These are phyloP conservation scores for Standfussiana lucernea DNA, from an alignment of 2,888 invertebrate species.

Conservation along the genomic window DNA sequence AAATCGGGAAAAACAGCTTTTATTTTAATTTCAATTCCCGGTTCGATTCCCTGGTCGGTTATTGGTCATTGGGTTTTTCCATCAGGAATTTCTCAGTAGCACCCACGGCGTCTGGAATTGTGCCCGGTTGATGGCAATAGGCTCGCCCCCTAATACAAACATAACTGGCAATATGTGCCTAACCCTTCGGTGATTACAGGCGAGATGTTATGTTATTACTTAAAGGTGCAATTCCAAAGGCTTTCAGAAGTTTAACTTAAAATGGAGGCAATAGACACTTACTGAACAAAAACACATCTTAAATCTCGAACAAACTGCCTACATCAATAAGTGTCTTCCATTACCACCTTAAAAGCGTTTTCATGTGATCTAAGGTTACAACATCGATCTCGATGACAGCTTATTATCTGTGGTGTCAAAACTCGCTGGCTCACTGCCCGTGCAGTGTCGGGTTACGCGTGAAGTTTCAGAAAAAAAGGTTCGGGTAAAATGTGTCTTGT, in stretches of 20 bases:
- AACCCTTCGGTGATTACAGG: too few relatives aligned
- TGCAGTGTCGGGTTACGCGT: slow-evolving; percentile 24
- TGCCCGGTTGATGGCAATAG: too few relatives aligned
- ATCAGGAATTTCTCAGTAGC: too few relatives aligned
- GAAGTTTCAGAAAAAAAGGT: slow-evolving; percentile 5
- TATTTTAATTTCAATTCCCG: too few relatives aligned
- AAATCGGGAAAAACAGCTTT: too few relatives aligned
- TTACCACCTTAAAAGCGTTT: slow-evolving; percentile 48
- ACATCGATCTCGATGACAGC: slow-evolving; percentile 60
- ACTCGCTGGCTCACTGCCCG: slow-evolving; percentile 28
- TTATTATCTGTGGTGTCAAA: slow-evolving; percentile 48
- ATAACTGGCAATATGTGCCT: too few relatives aligned
- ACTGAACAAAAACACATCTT: background rate
- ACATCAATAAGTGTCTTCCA: background rate
- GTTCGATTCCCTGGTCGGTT: too few relatives aligned
- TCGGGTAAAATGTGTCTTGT: background rate
- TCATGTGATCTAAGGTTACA: slow-evolving; percentile 43
- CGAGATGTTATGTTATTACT: too few relatives aligned
- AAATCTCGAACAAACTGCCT: background rate
- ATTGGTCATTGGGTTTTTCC: too few relatives aligned
- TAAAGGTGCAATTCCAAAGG: background rate
- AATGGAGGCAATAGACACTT: background rate
- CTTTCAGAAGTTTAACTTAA: background rate
- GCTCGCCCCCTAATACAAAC: too few relatives aligned
- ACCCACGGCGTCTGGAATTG: too few relatives aligned